Evolutionary conservation across 2,113 vertebrate genomes (phyloP).

Genomic region (Heterotis niloticus): DNA sequence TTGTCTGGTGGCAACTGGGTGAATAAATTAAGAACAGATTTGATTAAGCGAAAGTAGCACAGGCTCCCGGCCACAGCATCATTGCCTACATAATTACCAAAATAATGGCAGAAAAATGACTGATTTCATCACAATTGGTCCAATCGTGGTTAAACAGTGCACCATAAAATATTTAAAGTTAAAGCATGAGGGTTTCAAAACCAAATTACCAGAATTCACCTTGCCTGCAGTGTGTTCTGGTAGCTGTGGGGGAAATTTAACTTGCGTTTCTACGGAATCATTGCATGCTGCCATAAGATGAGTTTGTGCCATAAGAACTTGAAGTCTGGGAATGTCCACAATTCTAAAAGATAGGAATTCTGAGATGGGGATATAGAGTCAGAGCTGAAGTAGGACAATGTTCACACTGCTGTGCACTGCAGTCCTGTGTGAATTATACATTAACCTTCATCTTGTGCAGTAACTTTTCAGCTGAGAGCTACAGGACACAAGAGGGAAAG

Average conservation of each 20-base stretch:
- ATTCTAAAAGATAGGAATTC: neutral
- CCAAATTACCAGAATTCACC: neutral
- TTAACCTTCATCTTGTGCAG: constrained; percentile 23
- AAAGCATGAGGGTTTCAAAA: neutral
- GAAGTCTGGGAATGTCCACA: neutral
- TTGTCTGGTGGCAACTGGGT: too few relatives aligned
- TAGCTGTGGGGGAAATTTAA: neutral
- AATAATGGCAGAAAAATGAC: neutral
- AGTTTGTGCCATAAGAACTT: neutral
- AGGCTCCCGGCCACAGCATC: too few relatives aligned
- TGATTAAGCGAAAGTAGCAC: too few relatives aligned
- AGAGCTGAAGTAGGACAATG: constrained; percentile 37
- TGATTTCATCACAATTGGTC: too few relatives aligned
- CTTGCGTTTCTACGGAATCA: too few relatives aligned
- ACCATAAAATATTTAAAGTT: too few relatives aligned
- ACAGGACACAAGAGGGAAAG: neutral
- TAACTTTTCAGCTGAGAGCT: constrained; percentile 14
- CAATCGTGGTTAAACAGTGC: too few relatives aligned
- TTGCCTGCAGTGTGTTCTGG: neutral
- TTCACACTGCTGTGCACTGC: constrained; percentile 8
- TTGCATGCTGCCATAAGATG: neutral
- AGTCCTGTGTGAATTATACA: constrained; percentile 34
- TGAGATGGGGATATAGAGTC: neutral
- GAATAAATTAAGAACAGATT: too few relatives aligned
- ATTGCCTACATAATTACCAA: neutral